phyloP scores from a whole-genome alignment of 2,888 invertebrate genomes.

The Drosophila infuscata region DNA sequence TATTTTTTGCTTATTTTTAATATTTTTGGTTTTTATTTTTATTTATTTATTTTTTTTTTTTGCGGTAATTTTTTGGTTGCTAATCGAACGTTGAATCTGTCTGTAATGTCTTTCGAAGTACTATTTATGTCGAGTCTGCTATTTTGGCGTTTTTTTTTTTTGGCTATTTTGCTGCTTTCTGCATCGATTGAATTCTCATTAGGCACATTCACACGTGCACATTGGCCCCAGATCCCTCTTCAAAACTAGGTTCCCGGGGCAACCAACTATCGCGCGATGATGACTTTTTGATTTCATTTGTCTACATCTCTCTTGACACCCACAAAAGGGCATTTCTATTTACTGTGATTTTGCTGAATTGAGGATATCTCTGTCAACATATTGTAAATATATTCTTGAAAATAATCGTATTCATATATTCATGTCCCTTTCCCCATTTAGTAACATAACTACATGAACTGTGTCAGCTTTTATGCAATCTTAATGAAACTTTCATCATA shows the following conservation, averaged over 20 bases:
- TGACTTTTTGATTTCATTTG: slow-evolving; percentile 71
- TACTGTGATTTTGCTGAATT: too few relatives aligned
- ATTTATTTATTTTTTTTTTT: slow-evolving; percentile 6
- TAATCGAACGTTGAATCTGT: slow-evolving; percentile 71
- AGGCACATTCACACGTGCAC: slow-evolving; percentile 71
- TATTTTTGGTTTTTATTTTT: slow-evolving; percentile 14
- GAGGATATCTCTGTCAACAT: not conserved
- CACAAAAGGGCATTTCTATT: slow-evolving; percentile 54
- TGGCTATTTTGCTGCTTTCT: slow-evolving; percentile 46
- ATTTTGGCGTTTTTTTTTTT: not conserved
- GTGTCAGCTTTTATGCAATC: not conserved
- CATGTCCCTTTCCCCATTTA: not conserved
- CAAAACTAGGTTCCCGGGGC: slow-evolving; percentile 26
- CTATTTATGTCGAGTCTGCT: slow-evolving; percentile 52
- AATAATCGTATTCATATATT: not conserved
- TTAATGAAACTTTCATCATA: not conserved
- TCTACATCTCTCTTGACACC: slow-evolving; percentile 18
- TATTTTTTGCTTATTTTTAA: slow-evolving; percentile 13
- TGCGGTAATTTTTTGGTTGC: slow-evolving; percentile 20
- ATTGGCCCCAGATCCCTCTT: slow-evolving; percentile 24
- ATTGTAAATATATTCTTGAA: not conserved
- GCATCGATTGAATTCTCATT: slow-evolving; percentile 79
- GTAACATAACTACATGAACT: not conserved
- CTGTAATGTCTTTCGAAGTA: slow-evolving; percentile 67
- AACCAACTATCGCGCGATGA: slow-evolving; percentile 57